These are phyloP conservation scores for Tetramorium alpestre DNA, from an alignment of 1,140 invertebrate species.

Conservation along the genomic window DNA sequence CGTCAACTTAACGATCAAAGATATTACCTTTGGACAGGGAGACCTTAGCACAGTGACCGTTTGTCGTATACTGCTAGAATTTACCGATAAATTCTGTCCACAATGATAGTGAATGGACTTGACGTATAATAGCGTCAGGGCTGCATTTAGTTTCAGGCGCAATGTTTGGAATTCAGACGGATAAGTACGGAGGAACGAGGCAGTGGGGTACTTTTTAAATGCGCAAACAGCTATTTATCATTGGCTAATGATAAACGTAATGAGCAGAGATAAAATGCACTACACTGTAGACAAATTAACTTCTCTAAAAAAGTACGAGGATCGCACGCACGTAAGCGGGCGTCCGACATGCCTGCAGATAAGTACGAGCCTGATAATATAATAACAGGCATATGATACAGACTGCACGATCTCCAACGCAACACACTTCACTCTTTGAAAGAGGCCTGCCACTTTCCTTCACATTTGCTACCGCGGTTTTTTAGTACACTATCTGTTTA, in stretches of 20 bases:
- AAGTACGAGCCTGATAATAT: conserved; percentile 5
- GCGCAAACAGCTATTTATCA: background rate
- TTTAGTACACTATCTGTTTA: background rate
- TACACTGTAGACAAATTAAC: background rate
- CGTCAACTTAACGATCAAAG: background rate
- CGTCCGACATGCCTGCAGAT: background rate
- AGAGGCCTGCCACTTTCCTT: background rate
- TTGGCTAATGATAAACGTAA: background rate
- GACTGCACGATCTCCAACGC: background rate
- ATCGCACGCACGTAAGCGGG: background rate
- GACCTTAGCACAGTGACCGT: background rate
- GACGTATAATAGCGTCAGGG: background rate
- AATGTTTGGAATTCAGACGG: too few relatives aligned
- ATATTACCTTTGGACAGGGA: background rate
- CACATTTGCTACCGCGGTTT: background rate
- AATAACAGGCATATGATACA: background rate
- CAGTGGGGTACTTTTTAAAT: background rate
- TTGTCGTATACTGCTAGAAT: background rate
- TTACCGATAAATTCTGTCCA: background rate
- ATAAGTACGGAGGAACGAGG: too few relatives aligned
- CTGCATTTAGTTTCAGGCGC: background rate
- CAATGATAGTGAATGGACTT: background rate
- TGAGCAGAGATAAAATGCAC: background rate
- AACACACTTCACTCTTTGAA: background rate
- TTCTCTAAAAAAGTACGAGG: background rate